Evolutionary conservation across 30 jellyfish, hydroid and myxozoan genomes (phyloP), one percentile per base, ranked within the genome.

Genomic region (Mastigias papua): DNA sequence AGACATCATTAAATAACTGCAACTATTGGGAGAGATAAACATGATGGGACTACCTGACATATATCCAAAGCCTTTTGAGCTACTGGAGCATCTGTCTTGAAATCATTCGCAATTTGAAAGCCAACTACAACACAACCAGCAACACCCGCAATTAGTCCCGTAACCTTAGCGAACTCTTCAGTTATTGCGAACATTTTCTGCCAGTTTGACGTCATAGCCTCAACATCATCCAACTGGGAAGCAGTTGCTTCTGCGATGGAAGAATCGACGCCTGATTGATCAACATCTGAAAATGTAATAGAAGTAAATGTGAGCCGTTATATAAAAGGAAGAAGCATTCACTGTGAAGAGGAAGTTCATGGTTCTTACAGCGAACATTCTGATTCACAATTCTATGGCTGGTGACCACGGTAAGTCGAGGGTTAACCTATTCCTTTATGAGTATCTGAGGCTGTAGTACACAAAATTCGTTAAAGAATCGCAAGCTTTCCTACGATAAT

Each of bases 121-220:
- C 93, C 93, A 69, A 84, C 46, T 15, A 84, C 93, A 30, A 84
- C 93, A 58, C 93, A 84, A 15, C 93, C 93, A 22, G 93, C 93
- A 11, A 57, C 87, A 8, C 75, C 73, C 1, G 87, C 93, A 57
- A 84, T 58, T n/a, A 84, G 29, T 1, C 93, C 93, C 46, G 87
- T 50, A 29, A 54, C 86, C 48, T 84, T 70, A 46, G 93, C 86
- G 35, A 84, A 72, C 32, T 3, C 15, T 27, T 84, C 87, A 0
- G 93, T 42, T 20, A 73, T 62, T 9, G 80, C 60, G 35, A 84
- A 72, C 57, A 84, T 33, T 54, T 72, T 71, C 74, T 70, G 80
- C 93, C 93, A 84, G 34, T 68, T 35, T 5, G 78, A 2, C 48
- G 29, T 78, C 78, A 49, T 49, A 0, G 57, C 69, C 5, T 69